Evolutionary conservation across 2,888 invertebrate species (phyloP), one percentile per base, ranked within the genome.

Genomic region (Boloria euphrosyne): DNA sequence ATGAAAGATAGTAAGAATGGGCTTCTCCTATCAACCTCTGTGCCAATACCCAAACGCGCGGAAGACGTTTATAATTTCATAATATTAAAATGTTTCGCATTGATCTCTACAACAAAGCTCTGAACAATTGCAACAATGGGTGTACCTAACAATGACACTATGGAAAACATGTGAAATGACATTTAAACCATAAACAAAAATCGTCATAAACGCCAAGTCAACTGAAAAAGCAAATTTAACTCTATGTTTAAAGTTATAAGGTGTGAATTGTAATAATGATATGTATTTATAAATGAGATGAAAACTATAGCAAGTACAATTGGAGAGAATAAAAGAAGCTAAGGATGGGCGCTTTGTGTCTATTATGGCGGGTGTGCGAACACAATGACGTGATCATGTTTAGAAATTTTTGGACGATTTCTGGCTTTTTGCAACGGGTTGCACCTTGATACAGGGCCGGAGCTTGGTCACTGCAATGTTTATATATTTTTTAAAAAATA

Each of bases 1-100:
- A 14, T 49, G 3, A 2, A 49, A 47, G n/a, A 47, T 14, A 47
- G 16, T 14, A 43, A n/a, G 14, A 52, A n/a, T 14, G 13, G 13
- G 16, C 75, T 71, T 66, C 79, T 82, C 81, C 61, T 75, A 27
- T 44, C 27, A 47, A 65, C 66, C 65, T 22, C 59, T 77, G 70
- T 75, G 53, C 72, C 47, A 65, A 49, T 14, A 60, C 60, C 74
- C 67, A 72, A 76, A 76, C 78, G 82, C 81, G 84, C 89, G 89
- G 90, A 91, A 91, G 90, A 91, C 89, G 84, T 90, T 88, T 87
- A 90, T 91, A 91, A 90, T 91, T 91, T 89, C 86, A 87, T 86
- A 89, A 90, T 91, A 92, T 92, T 92, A 92, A 90, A 91, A 91
- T 90, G 91, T 91, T 90, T 91, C 90, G 80, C 90, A 90, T 90